Percentiles rank a stretch among this genome's conserved stretches.
phyloP scores from a whole-genome alignment of 2,113 vertebrate genomes.

The Saiga tatarica region DNA sequence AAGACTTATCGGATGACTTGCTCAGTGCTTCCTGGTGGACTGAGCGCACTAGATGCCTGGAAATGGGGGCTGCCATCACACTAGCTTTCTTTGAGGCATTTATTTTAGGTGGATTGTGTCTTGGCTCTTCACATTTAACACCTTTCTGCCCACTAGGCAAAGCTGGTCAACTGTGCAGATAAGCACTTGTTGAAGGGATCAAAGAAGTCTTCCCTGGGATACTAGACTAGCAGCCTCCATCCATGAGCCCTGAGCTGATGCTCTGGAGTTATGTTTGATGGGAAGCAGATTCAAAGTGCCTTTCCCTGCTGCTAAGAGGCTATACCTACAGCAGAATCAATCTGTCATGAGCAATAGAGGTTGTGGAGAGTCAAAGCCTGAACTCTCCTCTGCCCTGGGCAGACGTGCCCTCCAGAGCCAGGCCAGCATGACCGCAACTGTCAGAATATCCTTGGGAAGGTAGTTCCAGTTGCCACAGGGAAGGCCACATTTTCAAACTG shows the following conservation, averaged over 20 bases:
- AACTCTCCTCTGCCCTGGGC: neutral
- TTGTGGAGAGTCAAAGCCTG: neutral
- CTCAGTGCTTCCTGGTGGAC: neutral
- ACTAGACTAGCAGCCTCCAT: neutral
- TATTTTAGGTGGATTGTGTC: neutral
- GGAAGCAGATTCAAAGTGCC: neutral
- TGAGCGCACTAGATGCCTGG: neutral
- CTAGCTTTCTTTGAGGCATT: neutral
- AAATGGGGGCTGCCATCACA: neutral
- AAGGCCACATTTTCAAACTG: conserved; percentile 29
- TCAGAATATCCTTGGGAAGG: neutral
- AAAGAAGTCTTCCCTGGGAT: accelerated
- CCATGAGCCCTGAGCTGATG: accelerated
- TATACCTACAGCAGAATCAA: neutral
- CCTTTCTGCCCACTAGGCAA: neutral
- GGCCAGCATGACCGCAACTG: neutral
- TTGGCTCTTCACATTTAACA: neutral
- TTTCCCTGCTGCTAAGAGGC: neutral
- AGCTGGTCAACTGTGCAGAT: neutral
- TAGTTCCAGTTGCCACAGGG: neutral
- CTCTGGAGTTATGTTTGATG: neutral
- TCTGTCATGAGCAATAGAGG: neutral
- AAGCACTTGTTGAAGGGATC: neutral
- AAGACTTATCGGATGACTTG: neutral
- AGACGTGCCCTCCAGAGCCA: neutral